Evolutionary conservation across 2,797 vertebrate genomes (phyloP), one percentile per base, ranked within the genome.

Genomic region (Arvicola amphibius): DNA sequence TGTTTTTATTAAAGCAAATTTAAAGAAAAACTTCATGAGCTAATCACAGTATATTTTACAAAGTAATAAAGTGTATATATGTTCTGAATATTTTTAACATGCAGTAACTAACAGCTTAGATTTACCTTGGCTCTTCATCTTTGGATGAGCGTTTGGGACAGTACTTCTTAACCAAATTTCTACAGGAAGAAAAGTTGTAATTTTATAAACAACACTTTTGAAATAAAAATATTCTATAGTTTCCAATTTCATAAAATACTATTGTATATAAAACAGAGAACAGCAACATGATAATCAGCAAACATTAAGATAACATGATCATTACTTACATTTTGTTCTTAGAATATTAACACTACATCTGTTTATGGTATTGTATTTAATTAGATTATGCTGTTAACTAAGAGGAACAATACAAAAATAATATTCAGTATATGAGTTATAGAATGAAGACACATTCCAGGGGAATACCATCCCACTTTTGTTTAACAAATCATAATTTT

Each of bases 131-230:
- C 88, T 99, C 99, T 93, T 99, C 99, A 78, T 99, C 99, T 99
- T 99, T 99, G 93, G 99, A 96, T 78, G 99, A 98, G 94, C 99
- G 99, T 96, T 99, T 99, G 29, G 99, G 99, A 98, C 99, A 99
- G 91, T 99, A 99, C 98, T 99, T 99, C 99, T 99, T 99, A 91
- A 99, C 99, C 98, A 99, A 98, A 98, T 99, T 99, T 98, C 99
- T 99, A 98, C 71, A 96, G 78, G 97, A 97, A 43, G 98, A 98
- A 46, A 87, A 77, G 63, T 93, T 94, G 73, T 0, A 84, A 12
- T 76, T 51, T 59, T 92, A 83, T 80, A 74, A 53, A 85, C 84
- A 91, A 95, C 80, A 8, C 1, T 90, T 19, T n/a, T 80, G 2
- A 87, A 94, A 97, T 14, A 59, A 19, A 95, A 92, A 90, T 88